These are phyloP conservation scores for Papilio elwesi DNA, from an alignment of 2,888 invertebrate species.

Conservation along the genomic window DNA sequence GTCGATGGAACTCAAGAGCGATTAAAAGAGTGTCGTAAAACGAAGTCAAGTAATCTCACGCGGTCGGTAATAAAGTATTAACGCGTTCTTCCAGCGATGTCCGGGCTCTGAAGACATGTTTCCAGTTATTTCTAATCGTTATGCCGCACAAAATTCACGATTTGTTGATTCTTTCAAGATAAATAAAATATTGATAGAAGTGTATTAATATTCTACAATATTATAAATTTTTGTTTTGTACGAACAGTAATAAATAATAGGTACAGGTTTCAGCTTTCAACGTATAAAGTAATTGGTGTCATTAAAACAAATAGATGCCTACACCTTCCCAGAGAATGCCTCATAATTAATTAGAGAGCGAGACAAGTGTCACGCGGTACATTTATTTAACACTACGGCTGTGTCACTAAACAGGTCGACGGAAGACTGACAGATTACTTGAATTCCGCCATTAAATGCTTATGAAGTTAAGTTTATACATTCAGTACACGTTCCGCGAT, in stretches of 20 bases:
- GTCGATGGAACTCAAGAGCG: constrained; percentile 62
- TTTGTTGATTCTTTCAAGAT: no score
- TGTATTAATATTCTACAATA: not conserved
- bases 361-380: constrained; percentile 47
- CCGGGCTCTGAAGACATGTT: constrained; percentile 45
- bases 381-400: constrained; percentile 50
- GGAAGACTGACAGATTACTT: constrained; percentile 60
- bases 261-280: constrained; percentile 24
- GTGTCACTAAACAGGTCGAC: constrained; percentile 49
- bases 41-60: constrained; percentile 64
- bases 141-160: no score
- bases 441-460: constrained; percentile 57
- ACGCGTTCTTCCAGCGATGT: constrained; percentile 48
- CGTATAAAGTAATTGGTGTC: constrained; percentile 26
- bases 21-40: constrained; percentile 73
- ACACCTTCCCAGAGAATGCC: constrained; percentile 46
- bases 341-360: constrained; percentile 52
- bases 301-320: constrained; percentile 36
- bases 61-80: constrained; percentile 70
- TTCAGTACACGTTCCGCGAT: constrained; percentile 45
- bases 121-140: constrained; percentile 1
- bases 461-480: constrained; percentile 67
- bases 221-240: not conserved
- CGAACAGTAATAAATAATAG: not conserved
- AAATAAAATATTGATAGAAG: no score